phyloP scores from a whole-genome alignment of 1,140 invertebrate genomes.

The Eubasilissa regina region DNA sequence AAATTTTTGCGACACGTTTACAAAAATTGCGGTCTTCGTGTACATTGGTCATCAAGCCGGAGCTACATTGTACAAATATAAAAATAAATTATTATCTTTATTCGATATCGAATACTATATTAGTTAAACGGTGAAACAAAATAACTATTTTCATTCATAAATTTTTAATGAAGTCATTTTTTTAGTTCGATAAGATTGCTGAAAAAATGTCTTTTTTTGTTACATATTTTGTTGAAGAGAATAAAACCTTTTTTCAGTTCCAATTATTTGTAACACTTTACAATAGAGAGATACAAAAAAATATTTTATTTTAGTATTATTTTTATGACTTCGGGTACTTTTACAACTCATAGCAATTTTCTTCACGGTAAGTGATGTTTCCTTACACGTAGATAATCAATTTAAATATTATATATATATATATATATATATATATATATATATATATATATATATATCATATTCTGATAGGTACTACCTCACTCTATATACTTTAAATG shows the following conservation, averaged over 20 bases:
- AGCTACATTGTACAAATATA: not conserved
- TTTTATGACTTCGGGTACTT: too few species aligned
- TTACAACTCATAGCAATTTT: not conserved
- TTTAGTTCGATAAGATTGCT: too few species aligned
- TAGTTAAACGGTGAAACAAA: not conserved
- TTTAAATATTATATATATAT: not conserved
- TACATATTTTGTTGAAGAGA: too few species aligned
- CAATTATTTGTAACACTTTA: too few species aligned
- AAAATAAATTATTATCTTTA: slow-evolving; percentile 18
- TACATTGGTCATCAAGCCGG: not conserved
- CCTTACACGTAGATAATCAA: not conserved
- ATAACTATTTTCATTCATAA: too few species aligned
- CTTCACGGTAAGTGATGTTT: not conserved
- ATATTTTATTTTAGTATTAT: too few species aligned
- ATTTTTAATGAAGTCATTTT: too few species aligned
- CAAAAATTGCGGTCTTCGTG: not conserved
- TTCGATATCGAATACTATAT: not conserved
- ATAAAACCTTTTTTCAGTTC: too few species aligned
- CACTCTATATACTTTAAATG: not conserved
- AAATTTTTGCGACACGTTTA: slow-evolving; percentile 12
- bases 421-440: too few species aligned
- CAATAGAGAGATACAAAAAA: too few species aligned
- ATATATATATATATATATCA: too few species aligned
- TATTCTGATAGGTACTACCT: not conserved
- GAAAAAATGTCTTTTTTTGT: too few species aligned